Evolutionary conservation across 2,888 invertebrate genomes (phyloP).

Genomic region (Mimumesa dahlbomi): DNA sequence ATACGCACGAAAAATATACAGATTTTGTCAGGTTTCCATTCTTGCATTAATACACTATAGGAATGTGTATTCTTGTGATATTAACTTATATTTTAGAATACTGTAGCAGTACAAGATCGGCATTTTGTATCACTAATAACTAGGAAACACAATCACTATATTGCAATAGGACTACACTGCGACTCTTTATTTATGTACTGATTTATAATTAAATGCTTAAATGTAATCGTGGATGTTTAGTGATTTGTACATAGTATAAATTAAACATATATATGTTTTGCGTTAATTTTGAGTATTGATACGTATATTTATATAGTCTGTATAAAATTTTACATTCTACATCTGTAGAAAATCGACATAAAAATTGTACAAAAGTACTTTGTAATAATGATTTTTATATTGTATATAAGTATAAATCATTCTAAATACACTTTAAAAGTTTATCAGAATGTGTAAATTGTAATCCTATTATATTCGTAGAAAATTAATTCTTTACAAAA

Average conservation of each 20-base stretch:
- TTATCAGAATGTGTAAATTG: slow-evolving; percentile 5
- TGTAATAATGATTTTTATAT: slow-evolving; percentile 46
- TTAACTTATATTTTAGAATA: slow-evolving; percentile 32
- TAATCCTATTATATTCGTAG: not conserved
- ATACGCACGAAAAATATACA: slow-evolving; percentile 1
- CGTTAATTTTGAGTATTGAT: slow-evolving; percentile 19
- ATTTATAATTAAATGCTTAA: slow-evolving; percentile 24
- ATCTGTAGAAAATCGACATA: slow-evolving; percentile 33
- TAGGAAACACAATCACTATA: not conserved
- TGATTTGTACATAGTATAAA: slow-evolving; percentile 21
- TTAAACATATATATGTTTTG: slow-evolving; percentile 14
- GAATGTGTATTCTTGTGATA: slow-evolving; percentile 30
- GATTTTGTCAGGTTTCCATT: slow-evolving; percentile 11
- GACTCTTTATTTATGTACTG: slow-evolving; percentile 15
- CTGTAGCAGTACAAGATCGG: slow-evolving; percentile 24
- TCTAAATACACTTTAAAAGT: slow-evolving; percentile 25
- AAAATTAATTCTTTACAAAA: too few species aligned
- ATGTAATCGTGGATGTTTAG: not conserved
- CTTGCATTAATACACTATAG: slow-evolving; percentile 12
- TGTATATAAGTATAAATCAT: slow-evolving; percentile 40
- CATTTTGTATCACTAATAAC: slow-evolving; percentile 26
- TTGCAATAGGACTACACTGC: not conserved
- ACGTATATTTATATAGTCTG: slow-evolving; percentile 36
- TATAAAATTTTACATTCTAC: slow-evolving; percentile 37
- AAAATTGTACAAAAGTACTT: slow-evolving; percentile 40